Percentiles rank a stretch among this genome's conserved stretches.
Evolutionary conservation across 2,797 vertebrate species (phyloP).

Genomic region (Hyperoplus lanceolatus): DNA sequence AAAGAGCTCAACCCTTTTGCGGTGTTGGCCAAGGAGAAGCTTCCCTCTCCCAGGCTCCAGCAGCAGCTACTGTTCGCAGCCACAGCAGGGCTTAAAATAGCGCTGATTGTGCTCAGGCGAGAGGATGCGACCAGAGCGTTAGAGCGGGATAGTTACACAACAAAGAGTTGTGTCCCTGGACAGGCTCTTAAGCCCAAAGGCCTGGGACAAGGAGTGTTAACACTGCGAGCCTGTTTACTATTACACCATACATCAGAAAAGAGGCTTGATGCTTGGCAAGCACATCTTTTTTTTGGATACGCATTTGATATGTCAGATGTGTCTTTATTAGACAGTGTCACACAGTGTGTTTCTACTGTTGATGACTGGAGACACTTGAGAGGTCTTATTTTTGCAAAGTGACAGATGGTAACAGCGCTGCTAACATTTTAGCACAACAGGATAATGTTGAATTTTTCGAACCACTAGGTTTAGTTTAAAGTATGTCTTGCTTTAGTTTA

Average conservation of each 20-base stretch:
- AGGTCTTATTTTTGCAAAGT: background rate
- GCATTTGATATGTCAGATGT: background rate
- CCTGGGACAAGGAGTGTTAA: slow-evolving; percentile 50
- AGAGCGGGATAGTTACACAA: slow-evolving; percentile 74
- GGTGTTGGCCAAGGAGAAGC: slow-evolving; percentile 70
- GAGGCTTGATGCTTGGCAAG: background rate
- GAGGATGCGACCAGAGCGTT: slow-evolving; percentile 63
- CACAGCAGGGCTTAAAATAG: slow-evolving; percentile 81
- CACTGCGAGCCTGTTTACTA: slow-evolving; percentile 12
- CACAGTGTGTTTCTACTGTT: background rate
- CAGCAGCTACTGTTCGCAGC: slow-evolving; percentile 51
- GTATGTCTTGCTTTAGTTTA: background rate
- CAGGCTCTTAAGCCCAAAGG: slow-evolving; percentile 62
- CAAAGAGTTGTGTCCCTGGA: slow-evolving; percentile 66
- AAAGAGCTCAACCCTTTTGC: slow-evolving; percentile 43
- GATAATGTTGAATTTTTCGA: background rate
- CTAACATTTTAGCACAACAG: background rate
- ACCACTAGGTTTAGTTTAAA: background rate
- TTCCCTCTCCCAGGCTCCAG: slow-evolving; percentile 70
- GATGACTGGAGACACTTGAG: background rate
- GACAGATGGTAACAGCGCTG: background rate
- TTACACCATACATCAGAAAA: slow-evolving; percentile 13
- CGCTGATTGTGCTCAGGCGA: slow-evolving; percentile 66
- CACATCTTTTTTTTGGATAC: slow-evolving; percentile 16
- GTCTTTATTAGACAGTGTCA: background rate